These are phyloP conservation scores for Myiothlypis chrysogaster DNA, from an alignment of 2,797 vertebrate species.

Conservation along the genomic window DNA sequence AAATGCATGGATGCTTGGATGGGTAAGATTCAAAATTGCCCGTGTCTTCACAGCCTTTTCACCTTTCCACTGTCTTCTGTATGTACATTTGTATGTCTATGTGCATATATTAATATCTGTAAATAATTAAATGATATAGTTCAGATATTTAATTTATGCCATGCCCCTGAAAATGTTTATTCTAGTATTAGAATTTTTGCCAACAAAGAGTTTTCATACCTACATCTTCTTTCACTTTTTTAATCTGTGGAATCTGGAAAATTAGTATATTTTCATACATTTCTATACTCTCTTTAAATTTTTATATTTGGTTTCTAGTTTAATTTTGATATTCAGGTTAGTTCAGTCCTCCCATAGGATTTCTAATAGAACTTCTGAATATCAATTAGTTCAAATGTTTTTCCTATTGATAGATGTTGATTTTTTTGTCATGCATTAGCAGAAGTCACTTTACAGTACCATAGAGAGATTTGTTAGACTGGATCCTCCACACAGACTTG, in stretches of 20 bases:
- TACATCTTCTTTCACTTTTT: background rate
- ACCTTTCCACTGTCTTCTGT: background rate
- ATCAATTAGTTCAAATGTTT: background rate
- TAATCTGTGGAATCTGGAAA: background rate
- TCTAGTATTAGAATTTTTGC: background rate
- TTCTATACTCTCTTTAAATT: background rate
- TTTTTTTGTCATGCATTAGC: background rate
- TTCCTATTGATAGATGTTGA: background rate
- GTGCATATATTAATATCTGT: background rate
- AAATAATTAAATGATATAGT: background rate
- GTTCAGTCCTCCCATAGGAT: background rate
- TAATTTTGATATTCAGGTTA: background rate
- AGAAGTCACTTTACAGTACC: background rate
- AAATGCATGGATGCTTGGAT: background rate
- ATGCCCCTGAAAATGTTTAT: background rate
- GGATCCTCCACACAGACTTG: fast-evolving
- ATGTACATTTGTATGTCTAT: too few species aligned
- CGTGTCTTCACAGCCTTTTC: background rate
- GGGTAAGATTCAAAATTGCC: background rate
- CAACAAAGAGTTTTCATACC: background rate
- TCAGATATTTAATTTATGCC: background rate
- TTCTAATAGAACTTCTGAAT: background rate
- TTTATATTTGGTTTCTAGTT: background rate
- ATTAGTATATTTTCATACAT: background rate
- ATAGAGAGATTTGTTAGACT: background rate